Evolutionary conservation across 2,888 invertebrate species (phyloP).

Genomic region (Theristus sp.): DNA sequence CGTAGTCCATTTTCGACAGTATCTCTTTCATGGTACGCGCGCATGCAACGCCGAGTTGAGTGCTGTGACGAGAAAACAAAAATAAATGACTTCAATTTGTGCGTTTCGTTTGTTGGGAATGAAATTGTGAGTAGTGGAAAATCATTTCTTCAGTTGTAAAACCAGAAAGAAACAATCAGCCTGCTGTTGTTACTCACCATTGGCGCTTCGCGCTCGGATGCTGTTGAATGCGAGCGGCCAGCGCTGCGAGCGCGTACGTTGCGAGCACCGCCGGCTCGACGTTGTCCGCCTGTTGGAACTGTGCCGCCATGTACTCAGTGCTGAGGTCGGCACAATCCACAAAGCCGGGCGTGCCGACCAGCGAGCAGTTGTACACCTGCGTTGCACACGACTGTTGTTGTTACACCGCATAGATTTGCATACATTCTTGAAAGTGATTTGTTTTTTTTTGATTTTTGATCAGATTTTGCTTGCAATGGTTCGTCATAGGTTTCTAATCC

Average conservation of each 20-base stretch:
- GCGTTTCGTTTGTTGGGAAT: no score
- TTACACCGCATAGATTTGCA: no score
- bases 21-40: not conserved
- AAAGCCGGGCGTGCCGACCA: conserved; percentile 3
- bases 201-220: no score
- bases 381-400: not conserved
- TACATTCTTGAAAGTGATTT: no score
- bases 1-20: not conserved
- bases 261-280: conserved; percentile 19
- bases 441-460: no score
- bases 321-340: conserved; percentile 6
- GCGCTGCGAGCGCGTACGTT: conserved; percentile 22
- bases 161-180: no score
- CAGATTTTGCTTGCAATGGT: no score
- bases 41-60: not conserved
- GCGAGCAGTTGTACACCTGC: conserved; percentile 14
- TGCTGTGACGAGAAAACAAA: not conserved
- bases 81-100: no score
- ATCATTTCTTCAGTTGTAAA: no score
- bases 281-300: conserved; percentile 11
- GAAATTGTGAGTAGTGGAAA: no score
- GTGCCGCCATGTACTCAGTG: conserved; percentile 1
- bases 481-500: no score
- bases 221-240: conserved; percentile 6
- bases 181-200: no score